Evolutionary conservation across 2,888 invertebrate species (phyloP).

Genomic region (Papilio elwesi): DNA sequence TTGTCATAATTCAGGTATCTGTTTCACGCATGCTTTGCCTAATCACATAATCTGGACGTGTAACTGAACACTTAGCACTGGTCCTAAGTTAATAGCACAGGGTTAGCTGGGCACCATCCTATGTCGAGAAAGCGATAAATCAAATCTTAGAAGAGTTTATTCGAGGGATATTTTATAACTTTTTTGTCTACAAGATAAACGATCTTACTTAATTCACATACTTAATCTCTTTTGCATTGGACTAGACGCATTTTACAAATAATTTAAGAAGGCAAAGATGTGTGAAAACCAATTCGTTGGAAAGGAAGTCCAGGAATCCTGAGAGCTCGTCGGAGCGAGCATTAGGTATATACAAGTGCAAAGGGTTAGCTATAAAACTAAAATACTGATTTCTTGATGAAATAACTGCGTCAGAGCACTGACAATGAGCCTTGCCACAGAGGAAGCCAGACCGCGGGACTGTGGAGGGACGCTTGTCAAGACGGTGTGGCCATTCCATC

Average conservation of each 20-base stretch:
- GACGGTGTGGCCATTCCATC: constrained; percentile 61
- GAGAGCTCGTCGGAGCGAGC: constrained; percentile 59
- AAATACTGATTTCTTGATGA: constrained; percentile 69
- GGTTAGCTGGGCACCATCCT: constrained; percentile 57
- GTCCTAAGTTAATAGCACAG: constrained; percentile 69
- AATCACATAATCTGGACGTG: constrained; percentile 80
- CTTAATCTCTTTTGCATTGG: constrained; percentile 82
- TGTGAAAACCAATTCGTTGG: constrained; percentile 74
- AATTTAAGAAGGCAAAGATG: constrained; percentile 82
- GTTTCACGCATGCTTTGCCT: constrained; percentile 80
- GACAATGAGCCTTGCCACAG: constrained; percentile 66
- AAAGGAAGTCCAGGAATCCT: constrained; percentile 57
- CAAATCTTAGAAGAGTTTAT: constrained; percentile 62
- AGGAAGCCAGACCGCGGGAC: constrained; percentile 76
- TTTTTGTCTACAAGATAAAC: constrained; percentile 58
- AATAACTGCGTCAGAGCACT: constrained; percentile 71
- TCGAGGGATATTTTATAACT: constrained; percentile 55
- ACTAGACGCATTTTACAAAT: constrained; percentile 81
- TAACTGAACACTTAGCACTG: constrained; percentile 79
- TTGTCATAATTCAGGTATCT: constrained; percentile 71
- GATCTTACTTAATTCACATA: constrained; percentile 71
- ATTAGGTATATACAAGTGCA: constrained; percentile 69
- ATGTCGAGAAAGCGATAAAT: constrained; percentile 58
- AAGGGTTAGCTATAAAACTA: constrained; percentile 70
- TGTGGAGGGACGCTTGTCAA: constrained; percentile 53